Conservation (phyloP, 2,888 invertebrate species). For the Cheilosia vulpina region DNA sequence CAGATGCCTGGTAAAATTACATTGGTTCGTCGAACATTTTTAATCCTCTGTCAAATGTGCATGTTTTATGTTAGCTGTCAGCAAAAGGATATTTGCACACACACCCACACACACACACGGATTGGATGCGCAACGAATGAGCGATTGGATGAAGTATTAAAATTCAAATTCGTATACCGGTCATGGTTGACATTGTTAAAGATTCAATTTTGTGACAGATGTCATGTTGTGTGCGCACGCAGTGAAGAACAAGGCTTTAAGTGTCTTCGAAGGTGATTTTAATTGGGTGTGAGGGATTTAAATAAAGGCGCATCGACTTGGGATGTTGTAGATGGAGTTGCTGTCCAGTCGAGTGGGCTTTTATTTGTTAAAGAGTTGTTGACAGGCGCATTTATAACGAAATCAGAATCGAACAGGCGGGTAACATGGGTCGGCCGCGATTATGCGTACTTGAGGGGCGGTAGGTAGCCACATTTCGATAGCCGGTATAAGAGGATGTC, state of each 20-base stretch:
- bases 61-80: slow-evolving; percentile 21
- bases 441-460: no score
- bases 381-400: no score
- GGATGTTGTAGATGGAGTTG: no score
- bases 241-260: not conserved
- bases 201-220: slow-evolving; percentile 44
- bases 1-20: slow-evolving; percentile 50
- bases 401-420: no score
- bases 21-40: slow-evolving; percentile 18
- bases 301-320: not conserved
- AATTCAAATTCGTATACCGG: slow-evolving; percentile 27
- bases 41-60: slow-evolving; percentile 51
- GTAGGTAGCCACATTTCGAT: no score
- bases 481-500: no score
- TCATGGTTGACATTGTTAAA: slow-evolving; percentile 52
- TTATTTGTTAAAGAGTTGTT: no score
- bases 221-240: slow-evolving; percentile 17
- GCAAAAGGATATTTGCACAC: slow-evolving; percentile 22
- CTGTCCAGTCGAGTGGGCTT: no score
- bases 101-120: not conserved
- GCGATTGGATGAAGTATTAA: slow-evolving; percentile 36
- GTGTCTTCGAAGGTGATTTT: slow-evolving; percentile 14
- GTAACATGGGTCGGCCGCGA: no score
- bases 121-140: slow-evolving; percentile 49
- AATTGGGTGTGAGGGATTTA: slow-evolving; percentile 55